A percentile compares a stretch with the other conserved stretches of the same genome.
phyloP scores from a whole-genome alignment of 1,140 invertebrate genomes.

The Ridgeia piscesae region DNA sequence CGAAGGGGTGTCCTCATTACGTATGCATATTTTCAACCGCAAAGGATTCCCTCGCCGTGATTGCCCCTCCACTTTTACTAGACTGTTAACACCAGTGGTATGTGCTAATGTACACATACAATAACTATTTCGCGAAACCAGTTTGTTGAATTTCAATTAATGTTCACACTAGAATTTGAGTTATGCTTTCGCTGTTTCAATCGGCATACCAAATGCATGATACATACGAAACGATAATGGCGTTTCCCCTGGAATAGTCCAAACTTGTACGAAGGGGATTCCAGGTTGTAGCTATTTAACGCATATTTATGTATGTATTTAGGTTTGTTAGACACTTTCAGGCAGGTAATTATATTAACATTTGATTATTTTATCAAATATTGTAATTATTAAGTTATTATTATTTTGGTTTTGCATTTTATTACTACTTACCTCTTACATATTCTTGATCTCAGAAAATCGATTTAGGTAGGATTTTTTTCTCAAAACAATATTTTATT shows the following conservation, averaged over 20 bases:
- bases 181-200: not conserved
- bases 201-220: not conserved
- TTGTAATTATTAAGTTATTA: no score
- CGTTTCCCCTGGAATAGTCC: not conserved
- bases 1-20: not conserved
- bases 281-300: not conserved
- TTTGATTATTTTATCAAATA: no score
- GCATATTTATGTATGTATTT: not conserved
- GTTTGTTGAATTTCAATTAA: not conserved
- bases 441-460: no score
- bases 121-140: not conserved
- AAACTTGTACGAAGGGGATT: not conserved
- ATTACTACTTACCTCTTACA: no score
- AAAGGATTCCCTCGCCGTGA: not conserved
- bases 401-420: no score
- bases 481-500: no score
- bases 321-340: not conserved
- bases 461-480: no score
- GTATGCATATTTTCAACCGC: slow-evolving; percentile 5
- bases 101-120: not conserved
- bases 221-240: not conserved
- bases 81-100: not conserved
- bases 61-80: not conserved
- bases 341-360: not conserved
- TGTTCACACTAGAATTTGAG: not conserved